Evolutionary conservation across 2,888 invertebrate genomes (phyloP).

Genomic region (Dioctria rufipes): DNA sequence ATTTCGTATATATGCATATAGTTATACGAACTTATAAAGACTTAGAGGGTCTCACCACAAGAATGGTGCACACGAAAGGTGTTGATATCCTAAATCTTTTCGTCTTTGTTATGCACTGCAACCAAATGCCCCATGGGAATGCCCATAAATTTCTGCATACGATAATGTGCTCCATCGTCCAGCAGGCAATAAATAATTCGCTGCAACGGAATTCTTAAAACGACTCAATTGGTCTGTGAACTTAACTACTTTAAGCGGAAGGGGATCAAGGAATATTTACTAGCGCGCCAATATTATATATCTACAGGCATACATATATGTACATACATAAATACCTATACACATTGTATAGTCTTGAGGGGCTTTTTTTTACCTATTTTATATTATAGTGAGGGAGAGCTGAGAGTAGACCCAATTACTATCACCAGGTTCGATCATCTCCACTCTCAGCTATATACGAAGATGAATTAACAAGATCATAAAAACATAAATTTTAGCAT

Average conservation of each 20-base stretch:
- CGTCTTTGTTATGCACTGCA: slow-evolving; percentile 44
- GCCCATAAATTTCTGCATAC: slow-evolving; percentile 52
- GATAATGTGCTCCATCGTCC: slow-evolving; percentile 48
- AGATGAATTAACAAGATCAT: slow-evolving; percentile 34
- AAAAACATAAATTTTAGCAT: slow-evolving; percentile 42
- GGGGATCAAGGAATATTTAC: background rate
- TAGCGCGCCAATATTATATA: too few relatives aligned
- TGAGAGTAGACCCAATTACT: slow-evolving; percentile 26
- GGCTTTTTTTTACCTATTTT: too few relatives aligned
- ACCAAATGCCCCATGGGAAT: slow-evolving; percentile 52
- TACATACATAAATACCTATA: background rate
- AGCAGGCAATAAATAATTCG: slow-evolving; percentile 48
- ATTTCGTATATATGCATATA: slow-evolving; percentile 33
- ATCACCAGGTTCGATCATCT: slow-evolving; percentile 35
- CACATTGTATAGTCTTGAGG: background rate
- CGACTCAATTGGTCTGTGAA: slow-evolving; percentile 48
- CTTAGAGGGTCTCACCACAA: background rate
- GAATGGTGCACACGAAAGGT: slow-evolving; percentile 35
- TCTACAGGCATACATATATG: background rate
- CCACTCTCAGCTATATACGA: background rate
- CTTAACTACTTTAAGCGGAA: slow-evolving; percentile 21
- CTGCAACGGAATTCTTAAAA: slow-evolving; percentile 41
- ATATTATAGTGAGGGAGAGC: slow-evolving; percentile 3
- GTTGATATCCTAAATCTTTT: slow-evolving; percentile 53
- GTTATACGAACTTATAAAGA: background rate